These are phyloP conservation scores for Euwallacea similis DNA, from an alignment of 1,140 invertebrate genomes.

Conservation along the genomic window DNA sequence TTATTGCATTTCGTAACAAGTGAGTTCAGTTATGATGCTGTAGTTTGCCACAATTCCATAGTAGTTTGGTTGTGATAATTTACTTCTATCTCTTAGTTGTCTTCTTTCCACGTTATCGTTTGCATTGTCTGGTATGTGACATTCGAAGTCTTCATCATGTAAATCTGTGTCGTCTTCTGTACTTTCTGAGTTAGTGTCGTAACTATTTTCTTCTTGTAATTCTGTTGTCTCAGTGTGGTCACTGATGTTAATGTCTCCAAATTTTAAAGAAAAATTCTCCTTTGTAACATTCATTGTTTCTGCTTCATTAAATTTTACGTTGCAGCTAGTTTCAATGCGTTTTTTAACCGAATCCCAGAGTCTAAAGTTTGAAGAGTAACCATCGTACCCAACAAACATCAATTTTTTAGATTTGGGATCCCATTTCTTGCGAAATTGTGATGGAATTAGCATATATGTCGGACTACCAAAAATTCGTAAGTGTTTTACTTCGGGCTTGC, in stretches of 20 bases:
- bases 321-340: conserved; percentile 41
- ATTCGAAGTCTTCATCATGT: background rate
- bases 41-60: no score
- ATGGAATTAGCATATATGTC: conserved; percentile 40
- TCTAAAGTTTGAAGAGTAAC: conserved; percentile 26
- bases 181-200: background rate
- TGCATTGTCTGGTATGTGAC: background rate
- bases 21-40: no score
- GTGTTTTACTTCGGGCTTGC: conserved; percentile 28
- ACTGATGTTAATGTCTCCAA: conserved; percentile 1
- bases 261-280: conserved; percentile 6
- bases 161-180: background rate
- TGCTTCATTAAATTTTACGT: conserved; percentile 46
- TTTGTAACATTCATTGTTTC: conserved; percentile 11
- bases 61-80: background rate
- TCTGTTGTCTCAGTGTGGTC: no score
- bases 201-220: no score
- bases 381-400: conserved; percentile 35
- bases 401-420: conserved; percentile 35
- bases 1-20: no score
- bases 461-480: conserved; percentile 48
- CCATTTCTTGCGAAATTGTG: conserved; percentile 31
- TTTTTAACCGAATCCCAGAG: conserved; percentile 38
- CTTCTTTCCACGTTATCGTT: background rate
- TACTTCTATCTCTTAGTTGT: background rate